Base-by-base conservation (phyloP, 2,797 vertebrate genomes). In the Lacerta viridis region DNA sequence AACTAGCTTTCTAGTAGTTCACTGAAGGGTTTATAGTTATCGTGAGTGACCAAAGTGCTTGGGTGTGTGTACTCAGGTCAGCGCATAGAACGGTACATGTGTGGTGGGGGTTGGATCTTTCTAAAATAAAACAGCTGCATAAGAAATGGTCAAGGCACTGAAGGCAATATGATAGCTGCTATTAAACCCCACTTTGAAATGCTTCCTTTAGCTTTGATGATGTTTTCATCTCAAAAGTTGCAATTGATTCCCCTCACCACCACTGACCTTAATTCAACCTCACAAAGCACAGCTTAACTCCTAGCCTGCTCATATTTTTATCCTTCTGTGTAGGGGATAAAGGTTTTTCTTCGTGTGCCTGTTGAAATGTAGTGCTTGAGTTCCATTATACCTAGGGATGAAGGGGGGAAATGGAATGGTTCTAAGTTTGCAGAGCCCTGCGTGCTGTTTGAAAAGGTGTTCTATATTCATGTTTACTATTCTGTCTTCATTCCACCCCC, bases 71-170 rank as follows among this genome's bases (percentile, higher is more conserved):
- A 80, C 89, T 92, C 66, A 69, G 95, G 94, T 96, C 96, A 95
- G 64, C 15, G n/a, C 71, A 81, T 83, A 94, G 93, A 75, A 89
- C 85, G 39, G 69, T 89, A 83, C 92, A 91, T 93, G 93, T 90
- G 93, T 87, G 86, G 85, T 83, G 92, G 89, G 91, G 92, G 87
- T 3, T 76, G 89, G 94, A 94, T 93, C 95, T 89, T 96, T 95
- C 96, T 97, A 97, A 97, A 97, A 95, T 92, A 91, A 96, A 97
- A 96, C 97, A 97, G 96, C 96, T 97, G 96, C 91, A 80, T 95
- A 89, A 93, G 92, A 94, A 96, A 93, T 93, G 93, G 95, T 93
- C 94, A 94, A 94, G 93, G 55, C 94, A 95, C 94, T 92, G 94
- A 93, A 95, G 23, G 94, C 95, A 97, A 96, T 91, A 95, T 80